Evolutionary conservation across 2,888 invertebrate species (phyloP).

Genomic region (Fabriciana adippe): DNA sequence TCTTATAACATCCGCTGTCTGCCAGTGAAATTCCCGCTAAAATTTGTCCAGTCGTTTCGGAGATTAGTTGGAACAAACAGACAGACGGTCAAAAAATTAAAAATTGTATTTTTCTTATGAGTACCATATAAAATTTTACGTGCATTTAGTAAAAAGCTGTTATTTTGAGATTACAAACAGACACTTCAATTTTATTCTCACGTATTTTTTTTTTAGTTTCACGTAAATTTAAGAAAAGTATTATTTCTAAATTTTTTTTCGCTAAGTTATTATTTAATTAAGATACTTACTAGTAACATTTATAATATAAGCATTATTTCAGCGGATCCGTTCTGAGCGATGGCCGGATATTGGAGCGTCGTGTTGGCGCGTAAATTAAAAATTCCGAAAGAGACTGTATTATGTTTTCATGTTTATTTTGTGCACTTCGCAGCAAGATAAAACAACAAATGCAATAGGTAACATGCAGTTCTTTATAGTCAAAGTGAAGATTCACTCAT

Average conservation of each 20-base stretch:
- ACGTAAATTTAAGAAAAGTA: no score
- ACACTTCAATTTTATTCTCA: no score
- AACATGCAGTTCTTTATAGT: slow-evolving; percentile 27
- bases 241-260: neutral
- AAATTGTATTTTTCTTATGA: no score
- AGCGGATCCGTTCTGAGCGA: slow-evolving; percentile 29
- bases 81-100: no score
- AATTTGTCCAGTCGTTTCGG: no score
- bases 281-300: neutral
- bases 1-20: no score
- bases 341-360: slow-evolving; percentile 41
- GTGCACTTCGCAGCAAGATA: slow-evolving; percentile 31
- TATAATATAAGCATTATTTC: slow-evolving; percentile 34
- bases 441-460: slow-evolving; percentile 26
- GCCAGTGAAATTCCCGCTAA: no score
- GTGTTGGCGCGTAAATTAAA: slow-evolving; percentile 45
- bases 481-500: slow-evolving; percentile 36
- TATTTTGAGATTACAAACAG: no score
- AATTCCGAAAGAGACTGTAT: slow-evolving; percentile 47
- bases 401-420: slow-evolving; percentile 58
- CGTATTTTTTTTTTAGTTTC: no score
- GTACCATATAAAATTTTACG: no score
- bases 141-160: no score
- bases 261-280: neutral
- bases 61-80: no score